Evolutionary conservation across 2,113 vertebrate species (phyloP).

Genomic region (Halcyon malimbica): DNA sequence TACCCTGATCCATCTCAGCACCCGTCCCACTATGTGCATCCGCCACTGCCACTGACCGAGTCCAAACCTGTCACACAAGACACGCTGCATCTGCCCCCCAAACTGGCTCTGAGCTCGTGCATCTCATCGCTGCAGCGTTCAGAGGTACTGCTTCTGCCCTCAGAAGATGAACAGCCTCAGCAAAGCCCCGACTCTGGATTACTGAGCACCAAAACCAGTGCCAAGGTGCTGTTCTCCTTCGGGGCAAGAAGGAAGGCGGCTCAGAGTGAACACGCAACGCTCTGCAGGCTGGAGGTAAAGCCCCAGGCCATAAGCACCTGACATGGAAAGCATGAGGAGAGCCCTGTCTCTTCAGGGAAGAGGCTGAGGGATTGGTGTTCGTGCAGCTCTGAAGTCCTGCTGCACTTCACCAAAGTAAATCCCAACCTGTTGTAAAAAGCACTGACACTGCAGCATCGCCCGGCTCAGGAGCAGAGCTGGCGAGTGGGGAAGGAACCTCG

Average conservation of each 20-base stretch:
- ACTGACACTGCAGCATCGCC: fast-evolving
- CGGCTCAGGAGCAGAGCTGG: not conserved
- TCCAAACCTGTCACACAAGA: not conserved
- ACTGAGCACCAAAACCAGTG: not conserved
- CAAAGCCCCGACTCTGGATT: not conserved
- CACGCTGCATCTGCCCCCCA: not conserved
- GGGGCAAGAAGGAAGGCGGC: not conserved
- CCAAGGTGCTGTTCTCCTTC: not conserved
- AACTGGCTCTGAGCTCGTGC: not conserved
- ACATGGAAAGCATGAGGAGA: not conserved
- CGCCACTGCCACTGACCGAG: fast-evolving
- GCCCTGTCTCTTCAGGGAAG: not conserved
- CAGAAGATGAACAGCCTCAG: not conserved
- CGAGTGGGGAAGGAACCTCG: not conserved
- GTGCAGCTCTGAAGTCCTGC: not conserved
- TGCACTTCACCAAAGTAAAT: not conserved
- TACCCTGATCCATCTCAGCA: not conserved
- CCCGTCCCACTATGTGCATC: not conserved
- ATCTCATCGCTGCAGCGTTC: fast-evolving
- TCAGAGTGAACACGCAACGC: fast-evolving
- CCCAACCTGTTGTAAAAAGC: not conserved
- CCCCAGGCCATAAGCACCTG: fast-evolving
- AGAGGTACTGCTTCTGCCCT: not conserved
- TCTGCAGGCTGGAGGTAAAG: not conserved
- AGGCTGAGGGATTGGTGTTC: not conserved